These are phyloP conservation scores for Hemibates koningsi DNA, from an alignment of 2,113 vertebrate genomes.

Conservation along the genomic window DNA sequence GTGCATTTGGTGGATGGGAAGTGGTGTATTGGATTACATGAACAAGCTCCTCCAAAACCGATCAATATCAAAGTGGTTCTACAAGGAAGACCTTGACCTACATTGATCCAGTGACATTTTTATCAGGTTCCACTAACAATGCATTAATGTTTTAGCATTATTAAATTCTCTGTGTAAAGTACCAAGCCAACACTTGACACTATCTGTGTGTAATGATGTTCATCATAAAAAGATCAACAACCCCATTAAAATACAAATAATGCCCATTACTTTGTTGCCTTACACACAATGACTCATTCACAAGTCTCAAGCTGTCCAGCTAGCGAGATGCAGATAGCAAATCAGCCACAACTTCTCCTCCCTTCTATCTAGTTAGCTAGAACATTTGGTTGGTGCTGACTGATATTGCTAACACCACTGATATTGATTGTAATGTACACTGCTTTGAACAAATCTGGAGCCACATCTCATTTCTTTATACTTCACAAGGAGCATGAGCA, in stretches of 20 bases:
- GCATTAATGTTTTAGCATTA: not conserved
- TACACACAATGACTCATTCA: not conserved
- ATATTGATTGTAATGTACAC: not conserved
- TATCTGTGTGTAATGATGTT: not conserved
- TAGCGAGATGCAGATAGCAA: not conserved
- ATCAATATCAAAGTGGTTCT: slow-evolving; percentile 36
- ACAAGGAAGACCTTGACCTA: slow-evolving; percentile 22
- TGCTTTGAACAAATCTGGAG: not conserved
- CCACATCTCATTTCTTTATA: not conserved
- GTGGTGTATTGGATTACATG: slow-evolving; percentile 7
- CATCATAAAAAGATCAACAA: not conserved
- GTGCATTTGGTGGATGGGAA: not conserved
- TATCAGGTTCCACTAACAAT: not conserved
- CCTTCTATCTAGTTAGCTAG: not conserved
- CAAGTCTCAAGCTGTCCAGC: not conserved
- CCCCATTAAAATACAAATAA: not conserved
- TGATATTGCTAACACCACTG: not conserved
- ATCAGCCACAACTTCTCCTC: not conserved
- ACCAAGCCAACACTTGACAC: not conserved
- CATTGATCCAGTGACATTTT: slow-evolving; percentile 31
- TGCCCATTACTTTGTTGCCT: not conserved
- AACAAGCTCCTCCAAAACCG: not conserved
- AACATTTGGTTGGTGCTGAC: not conserved
- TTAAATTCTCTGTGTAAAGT: not conserved
- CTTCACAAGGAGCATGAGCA: not conserved